Evolutionary conservation across 1,140 invertebrate genomes (phyloP).

Genomic region (Triops longicaudatus): DNA sequence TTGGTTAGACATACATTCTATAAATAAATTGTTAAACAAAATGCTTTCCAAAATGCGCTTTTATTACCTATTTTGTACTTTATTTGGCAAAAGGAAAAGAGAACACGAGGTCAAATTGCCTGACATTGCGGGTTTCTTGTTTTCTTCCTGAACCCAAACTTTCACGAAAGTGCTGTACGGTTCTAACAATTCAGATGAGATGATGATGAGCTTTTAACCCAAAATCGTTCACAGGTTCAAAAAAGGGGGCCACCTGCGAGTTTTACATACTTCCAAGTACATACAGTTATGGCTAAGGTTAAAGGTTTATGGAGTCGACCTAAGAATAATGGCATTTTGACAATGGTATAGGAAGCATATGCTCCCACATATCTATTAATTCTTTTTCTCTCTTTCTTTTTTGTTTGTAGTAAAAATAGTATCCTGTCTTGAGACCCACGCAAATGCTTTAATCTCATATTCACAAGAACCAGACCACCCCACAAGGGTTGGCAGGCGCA

Average conservation of each 20-base stretch:
- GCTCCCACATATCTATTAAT: neutral
- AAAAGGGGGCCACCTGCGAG: neutral
- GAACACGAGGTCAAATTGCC: neutral
- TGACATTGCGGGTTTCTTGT: neutral
- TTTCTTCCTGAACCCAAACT: neutral
- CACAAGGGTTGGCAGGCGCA: neutral
- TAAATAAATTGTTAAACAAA: neutral
- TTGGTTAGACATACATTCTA: neutral
- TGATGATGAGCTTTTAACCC: conserved; percentile 6
- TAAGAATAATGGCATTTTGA: neutral
- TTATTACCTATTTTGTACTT: neutral
- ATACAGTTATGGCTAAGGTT: neutral
- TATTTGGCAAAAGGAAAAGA: neutral
- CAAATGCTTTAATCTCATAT: neutral
- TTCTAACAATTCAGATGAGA: neutral
- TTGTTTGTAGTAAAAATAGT: neutral
- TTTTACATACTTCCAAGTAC: neutral
- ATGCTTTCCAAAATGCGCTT: neutral
- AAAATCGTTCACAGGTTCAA: neutral
- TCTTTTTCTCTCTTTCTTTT: neutral
- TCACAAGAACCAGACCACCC: neutral
- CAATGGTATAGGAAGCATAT: neutral
- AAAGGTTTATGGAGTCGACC: conserved; percentile 14
- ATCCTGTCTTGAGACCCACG: neutral
- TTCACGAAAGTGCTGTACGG: neutral